Base-by-base conservation (phyloP, 2,888 invertebrate species). In the Acrobasis consociella region DNA sequence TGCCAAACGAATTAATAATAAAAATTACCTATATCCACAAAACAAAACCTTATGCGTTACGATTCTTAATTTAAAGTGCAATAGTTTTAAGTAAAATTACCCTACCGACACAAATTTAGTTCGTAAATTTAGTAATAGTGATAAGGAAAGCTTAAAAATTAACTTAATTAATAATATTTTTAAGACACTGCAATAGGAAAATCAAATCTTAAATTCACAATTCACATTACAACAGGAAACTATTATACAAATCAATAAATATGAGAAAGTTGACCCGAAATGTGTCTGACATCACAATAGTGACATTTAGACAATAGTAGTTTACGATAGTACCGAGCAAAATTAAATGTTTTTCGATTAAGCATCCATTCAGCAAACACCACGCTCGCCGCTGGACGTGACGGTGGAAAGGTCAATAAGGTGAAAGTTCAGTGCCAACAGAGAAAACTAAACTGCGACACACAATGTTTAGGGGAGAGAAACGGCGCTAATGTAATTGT, bases 401-500 rank as follows among this genome's bases (percentile, higher is more conserved):
- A 80, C 79, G 68, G 71, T 70, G 75, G 69, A 77, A 82, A 80
- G 81, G 81, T 80, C 79, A 79, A 68, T 69, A 71, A 73, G 81
- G 85, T 80, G 86, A 89, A 87, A 88, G 88, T 87, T 83, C 82
- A 82, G 62, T 60, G 69, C 72, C 72, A 72, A 74, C 64, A 70
- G 79, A 76, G 84, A 83, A 83, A 83, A 80, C 78, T 72, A 75
- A 77, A 78, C 72, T 78, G 78, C 73, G 50, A 17, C 13, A 46
- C 46, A 46, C 1, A 13, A 46, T 46, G 46, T n/a, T 46, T 11
- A 13, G 46, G n/a, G 46, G 63, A 15, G 17, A 50, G 50, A 50
- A 50, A 50, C 17, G 15, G 16, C 69, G 9, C 69, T 68, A 65
- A 69, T 66, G 22, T 3, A 22, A n/a, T n/a, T n/a, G n/a, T n/a